Conservation (phyloP, 2,797 vertebrate species). For the Brachyrhaphis roseni region DNA sequence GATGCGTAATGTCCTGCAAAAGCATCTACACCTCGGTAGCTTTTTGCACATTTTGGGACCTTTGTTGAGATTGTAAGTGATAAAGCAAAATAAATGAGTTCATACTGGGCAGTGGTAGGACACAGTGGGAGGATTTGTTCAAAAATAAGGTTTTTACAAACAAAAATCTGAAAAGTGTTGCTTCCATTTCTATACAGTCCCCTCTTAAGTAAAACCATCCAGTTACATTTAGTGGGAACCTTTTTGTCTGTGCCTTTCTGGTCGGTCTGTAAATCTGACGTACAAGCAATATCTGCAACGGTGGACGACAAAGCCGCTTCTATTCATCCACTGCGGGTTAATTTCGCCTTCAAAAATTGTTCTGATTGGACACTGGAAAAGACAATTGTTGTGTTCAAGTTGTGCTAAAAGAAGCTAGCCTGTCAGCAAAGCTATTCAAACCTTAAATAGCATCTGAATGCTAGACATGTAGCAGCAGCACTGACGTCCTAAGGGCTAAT, state of each 20-base stretch:
- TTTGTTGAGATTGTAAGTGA: not conserved
- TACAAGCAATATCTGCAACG: not conserved
- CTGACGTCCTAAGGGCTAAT: not conserved
- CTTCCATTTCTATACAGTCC: not conserved
- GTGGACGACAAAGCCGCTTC: not conserved
- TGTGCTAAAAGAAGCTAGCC: not conserved
- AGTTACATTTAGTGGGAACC: not conserved
- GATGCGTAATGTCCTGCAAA: not conserved
- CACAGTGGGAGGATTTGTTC: not conserved
- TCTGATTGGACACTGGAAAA: not conserved
- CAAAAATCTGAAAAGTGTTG: not conserved
- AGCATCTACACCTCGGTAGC: not conserved
- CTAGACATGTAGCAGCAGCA: not conserved
- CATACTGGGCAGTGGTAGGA: not conserved
- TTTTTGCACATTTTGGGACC: not conserved
- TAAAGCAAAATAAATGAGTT: not conserved
- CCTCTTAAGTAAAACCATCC: not conserved
- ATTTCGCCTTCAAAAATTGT: not conserved
- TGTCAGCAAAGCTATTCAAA: not conserved
- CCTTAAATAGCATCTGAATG: not conserved
- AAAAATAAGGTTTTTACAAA: not conserved
- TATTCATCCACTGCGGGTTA: not conserved
- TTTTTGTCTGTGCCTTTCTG: not conserved
- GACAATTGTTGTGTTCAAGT: not conserved
- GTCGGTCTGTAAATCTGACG: not conserved